A percentile compares a stretch with the other conserved stretches of the same genome.
Conservation (phyloP, 1,140 invertebrate genomes). For the Anoplophora glabripennis region DNA sequence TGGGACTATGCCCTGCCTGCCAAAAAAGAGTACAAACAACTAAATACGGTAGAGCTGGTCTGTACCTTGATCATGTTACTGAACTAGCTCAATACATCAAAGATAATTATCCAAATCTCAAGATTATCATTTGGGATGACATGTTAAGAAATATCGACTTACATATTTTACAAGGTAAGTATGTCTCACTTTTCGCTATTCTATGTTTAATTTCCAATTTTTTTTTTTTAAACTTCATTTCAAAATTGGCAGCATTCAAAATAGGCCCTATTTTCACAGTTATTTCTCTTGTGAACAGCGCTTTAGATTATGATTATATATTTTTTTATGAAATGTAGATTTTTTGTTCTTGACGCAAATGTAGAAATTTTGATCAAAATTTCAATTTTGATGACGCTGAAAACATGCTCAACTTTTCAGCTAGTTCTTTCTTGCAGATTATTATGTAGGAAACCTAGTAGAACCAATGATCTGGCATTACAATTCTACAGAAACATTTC, state of each 20-base stretch:
- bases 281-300: too few species aligned
- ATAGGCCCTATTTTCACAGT: too few species aligned
- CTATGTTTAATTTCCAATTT: too few species aligned
- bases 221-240: too few species aligned
- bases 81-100: slow-evolving; percentile 63
- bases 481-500: slow-evolving; percentile 35
- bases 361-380: too few species aligned
- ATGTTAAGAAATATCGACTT: slow-evolving; percentile 72
- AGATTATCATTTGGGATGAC: slow-evolving; percentile 90
- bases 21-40: slow-evolving; percentile 24
- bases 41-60: slow-evolving; percentile 45
- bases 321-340: too few species aligned
- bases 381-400: too few species aligned
- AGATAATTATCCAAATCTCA: slow-evolving; percentile 62
- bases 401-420: background rate
- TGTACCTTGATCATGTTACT: slow-evolving; percentile 72
- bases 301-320: too few species aligned
- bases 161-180: slow-evolving; percentile 35
- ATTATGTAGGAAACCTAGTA: slow-evolving; percentile 59
- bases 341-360: too few species aligned
- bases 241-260: too few species aligned
- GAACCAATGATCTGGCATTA: slow-evolving; percentile 85
- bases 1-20: slow-evolving; percentile 36
- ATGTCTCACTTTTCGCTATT: background rate
- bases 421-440: slow-evolving; percentile 29